phyloP scores from a whole-genome alignment of 2,888 invertebrate genomes.

The Leptarthrus brevirostris region DNA sequence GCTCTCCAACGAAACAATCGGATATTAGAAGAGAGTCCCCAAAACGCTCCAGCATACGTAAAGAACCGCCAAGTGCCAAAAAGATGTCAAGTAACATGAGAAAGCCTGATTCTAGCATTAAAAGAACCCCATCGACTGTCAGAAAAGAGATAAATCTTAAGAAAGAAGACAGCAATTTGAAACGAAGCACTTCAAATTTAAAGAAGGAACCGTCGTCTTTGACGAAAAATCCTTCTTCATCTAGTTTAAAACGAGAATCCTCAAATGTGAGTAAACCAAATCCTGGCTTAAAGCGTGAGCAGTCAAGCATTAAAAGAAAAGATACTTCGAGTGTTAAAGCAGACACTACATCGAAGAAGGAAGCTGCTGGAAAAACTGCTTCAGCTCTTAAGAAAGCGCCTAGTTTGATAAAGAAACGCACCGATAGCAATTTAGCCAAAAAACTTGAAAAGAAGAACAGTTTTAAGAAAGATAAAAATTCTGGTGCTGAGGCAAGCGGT shows the following conservation, averaged over 20 bases:
- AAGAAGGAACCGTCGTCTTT: slow-evolving; percentile 17
- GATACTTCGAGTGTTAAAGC: background rate
- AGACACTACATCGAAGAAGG: background rate
- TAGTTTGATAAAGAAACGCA: slow-evolving; percentile 61
- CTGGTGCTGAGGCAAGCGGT: slow-evolving; percentile 52
- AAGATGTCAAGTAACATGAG: slow-evolving; percentile 57
- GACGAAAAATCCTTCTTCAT: slow-evolving; percentile 43
- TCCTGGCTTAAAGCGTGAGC: slow-evolving; percentile 57
- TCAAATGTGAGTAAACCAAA: slow-evolving; percentile 54
- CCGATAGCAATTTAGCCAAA: slow-evolving; percentile 62
- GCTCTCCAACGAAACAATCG: slow-evolving; percentile 16
- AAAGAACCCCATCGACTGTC: slow-evolving; percentile 45
- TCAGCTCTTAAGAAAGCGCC: slow-evolving; percentile 1
- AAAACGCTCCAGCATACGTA: slow-evolving; percentile 54
- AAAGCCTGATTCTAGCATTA: slow-evolving; percentile 51
- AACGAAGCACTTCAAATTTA: slow-evolving; percentile 23
- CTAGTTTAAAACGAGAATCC: slow-evolving; percentile 56
- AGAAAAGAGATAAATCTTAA: slow-evolving; percentile 8
- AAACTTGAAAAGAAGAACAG: slow-evolving; percentile 56
- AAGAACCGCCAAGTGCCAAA: slow-evolving; percentile 64
- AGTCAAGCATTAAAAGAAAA: slow-evolving; percentile 57
- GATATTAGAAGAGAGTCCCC: slow-evolving; percentile 23
- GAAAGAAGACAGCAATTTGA: slow-evolving; percentile 15
- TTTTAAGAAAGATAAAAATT: slow-evolving; percentile 54
- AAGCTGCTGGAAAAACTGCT: background rate